These are phyloP conservation scores for Paramormyrops hopkinsi DNA, from an alignment of 2,797 vertebrate genomes.

Conservation along the genomic window DNA sequence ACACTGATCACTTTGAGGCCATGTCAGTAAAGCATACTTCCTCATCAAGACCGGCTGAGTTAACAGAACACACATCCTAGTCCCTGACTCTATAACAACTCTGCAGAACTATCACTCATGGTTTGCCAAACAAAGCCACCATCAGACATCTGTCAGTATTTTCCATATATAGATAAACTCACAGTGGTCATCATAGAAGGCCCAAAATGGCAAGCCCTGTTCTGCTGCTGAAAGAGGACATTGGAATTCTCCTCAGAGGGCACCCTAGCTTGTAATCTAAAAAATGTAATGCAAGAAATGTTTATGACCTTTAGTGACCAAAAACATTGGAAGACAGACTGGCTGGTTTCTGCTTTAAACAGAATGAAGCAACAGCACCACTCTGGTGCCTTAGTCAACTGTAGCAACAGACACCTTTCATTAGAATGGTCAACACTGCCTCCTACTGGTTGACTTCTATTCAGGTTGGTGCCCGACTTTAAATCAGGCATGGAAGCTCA, in stretches of 20 bases:
- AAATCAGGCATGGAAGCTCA: neutral
- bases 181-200: neutral
- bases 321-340: neutral
- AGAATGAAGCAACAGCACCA: neutral
- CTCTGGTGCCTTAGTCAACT: neutral
- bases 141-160: neutral
- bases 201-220: neutral
- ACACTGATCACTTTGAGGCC: neutral
- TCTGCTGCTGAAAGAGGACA: neutral
- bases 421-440: neutral
- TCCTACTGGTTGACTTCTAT: neutral
- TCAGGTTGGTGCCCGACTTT: neutral
- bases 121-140: neutral
- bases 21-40: neutral
- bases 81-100: neutral
- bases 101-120: neutral
- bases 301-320: neutral
- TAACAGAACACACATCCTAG: neutral
- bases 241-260: neutral
- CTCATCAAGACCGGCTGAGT: neutral
- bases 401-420: neutral
- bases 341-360: neutral
- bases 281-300: neutral
- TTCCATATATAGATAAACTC: neutral
- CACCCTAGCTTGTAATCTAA: neutral